Conservation (phyloP, 2,113 vertebrate genomes). For the Mustela lutreola region DNA sequence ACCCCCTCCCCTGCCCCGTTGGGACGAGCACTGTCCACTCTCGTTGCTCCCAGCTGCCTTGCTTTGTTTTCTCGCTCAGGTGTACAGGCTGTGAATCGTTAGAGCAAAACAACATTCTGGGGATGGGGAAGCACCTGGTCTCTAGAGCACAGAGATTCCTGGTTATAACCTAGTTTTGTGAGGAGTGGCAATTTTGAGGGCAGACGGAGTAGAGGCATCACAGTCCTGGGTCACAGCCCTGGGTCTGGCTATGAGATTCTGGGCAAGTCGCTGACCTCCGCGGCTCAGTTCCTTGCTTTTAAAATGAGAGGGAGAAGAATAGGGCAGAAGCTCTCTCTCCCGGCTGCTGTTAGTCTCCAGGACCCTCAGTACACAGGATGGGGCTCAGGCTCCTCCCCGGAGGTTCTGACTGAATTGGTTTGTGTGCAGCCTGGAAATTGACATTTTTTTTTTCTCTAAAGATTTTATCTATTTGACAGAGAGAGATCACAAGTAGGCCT, state of each 20-base stretch:
- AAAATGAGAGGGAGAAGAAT: not conserved
- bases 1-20: accelerated
- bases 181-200: accelerated
- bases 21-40: accelerated
- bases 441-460: not conserved
- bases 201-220: not conserved
- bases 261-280: accelerated
- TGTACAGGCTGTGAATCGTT: not conserved
- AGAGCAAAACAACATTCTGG: accelerated
- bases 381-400: accelerated
- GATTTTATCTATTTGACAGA: no score
- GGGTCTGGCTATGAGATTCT: not conserved
- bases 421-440: not conserved
- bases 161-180: not conserved
- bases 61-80: no score
- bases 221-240: not conserved
- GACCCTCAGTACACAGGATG: accelerated
- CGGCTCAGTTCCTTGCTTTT: not conserved
- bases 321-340: accelerated
- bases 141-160: no score
- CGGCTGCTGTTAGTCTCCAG: accelerated
- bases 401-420: not conserved
- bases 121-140: accelerated
- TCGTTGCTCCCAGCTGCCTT: accelerated
- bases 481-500: no score